phyloP scores from a whole-genome alignment of 53 echinoderm and acorn worm species.

The Echinometra lucunter region DNA sequence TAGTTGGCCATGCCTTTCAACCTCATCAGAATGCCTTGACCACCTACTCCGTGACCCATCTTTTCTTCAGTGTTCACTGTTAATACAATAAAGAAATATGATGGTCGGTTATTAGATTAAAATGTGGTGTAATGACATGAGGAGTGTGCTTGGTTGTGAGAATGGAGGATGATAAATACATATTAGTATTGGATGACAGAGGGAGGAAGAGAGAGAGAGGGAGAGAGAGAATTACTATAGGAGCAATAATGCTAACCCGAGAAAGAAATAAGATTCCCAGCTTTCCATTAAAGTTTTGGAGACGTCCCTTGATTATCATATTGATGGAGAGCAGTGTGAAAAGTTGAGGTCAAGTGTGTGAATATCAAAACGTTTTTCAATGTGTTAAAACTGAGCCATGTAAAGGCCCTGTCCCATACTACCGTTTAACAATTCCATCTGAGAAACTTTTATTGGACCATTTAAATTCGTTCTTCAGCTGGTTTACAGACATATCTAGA shows the following conservation, averaged over 20 bases:
- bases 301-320: background rate
- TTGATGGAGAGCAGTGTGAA: background rate
- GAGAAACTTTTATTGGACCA: too few relatives aligned
- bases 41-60: constrained; percentile 59
- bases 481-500: too few relatives aligned
- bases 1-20: constrained; percentile 60
- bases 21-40: constrained; percentile 19
- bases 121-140: background rate
- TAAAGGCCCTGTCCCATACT: too few relatives aligned
- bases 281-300: background rate
- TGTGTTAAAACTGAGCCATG: too few relatives aligned
- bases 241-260: background rate
- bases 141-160: background rate
- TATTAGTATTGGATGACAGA: too few relatives aligned
- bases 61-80: constrained; percentile 1
- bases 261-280: background rate
- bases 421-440: too few relatives aligned
- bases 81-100: background rate
- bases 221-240: background rate
- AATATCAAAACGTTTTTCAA: too few relatives aligned
- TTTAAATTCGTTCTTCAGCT: too few relatives aligned
- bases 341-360: background rate
- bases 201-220: background rate
- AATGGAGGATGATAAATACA: background rate
- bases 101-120: background rate